Conservation (phyloP, 2,888 invertebrate species). For the Apoda limacodes region DNA sequence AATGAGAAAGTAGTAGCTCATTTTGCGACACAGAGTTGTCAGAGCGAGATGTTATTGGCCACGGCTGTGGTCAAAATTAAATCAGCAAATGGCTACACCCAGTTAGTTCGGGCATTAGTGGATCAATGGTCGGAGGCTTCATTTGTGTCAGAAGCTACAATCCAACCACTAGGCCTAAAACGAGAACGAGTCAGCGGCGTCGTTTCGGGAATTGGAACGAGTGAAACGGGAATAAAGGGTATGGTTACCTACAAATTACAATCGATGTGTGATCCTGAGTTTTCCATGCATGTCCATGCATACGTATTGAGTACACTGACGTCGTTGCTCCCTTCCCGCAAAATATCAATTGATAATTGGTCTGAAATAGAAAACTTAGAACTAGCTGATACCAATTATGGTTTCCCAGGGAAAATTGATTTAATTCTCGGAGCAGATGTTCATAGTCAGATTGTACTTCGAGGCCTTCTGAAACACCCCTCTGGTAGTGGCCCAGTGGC, state of each 20-base stretch:
- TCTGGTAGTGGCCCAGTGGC: slow-evolving; percentile 5
- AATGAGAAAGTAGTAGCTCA: no score
- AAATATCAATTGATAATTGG: slow-evolving; percentile 1
- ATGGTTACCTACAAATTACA: slow-evolving; percentile 13
- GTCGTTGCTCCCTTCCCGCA: slow-evolving; percentile 4
- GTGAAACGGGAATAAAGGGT: slow-evolving; percentile 12
- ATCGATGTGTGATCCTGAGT: slow-evolving; percentile 9
- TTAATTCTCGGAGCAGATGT: slow-evolving; percentile 12
- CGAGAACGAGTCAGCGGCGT: slow-evolving; percentile 6
- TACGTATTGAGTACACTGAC: slow-evolving; percentile 10
- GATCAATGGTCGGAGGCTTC: slow-evolving; percentile 15
- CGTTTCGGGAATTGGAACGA: slow-evolving; percentile 13
- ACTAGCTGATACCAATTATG: slow-evolving; percentile 13
- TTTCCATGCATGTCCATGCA: slow-evolving; percentile 5
- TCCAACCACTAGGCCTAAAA: slow-evolving; percentile 10
- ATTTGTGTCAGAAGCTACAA: slow-evolving; percentile 15
- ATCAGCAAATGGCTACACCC: slow-evolving; percentile 9
- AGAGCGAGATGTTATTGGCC: no score
- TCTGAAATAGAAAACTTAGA: slow-evolving; percentile 2
- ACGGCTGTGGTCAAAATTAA: slow-evolving; percentile 15
- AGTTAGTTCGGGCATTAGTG: slow-evolving; percentile 12
- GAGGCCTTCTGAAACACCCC: slow-evolving; percentile 6
- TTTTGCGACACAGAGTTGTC: no score
- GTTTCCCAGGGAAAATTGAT: slow-evolving; percentile 9
- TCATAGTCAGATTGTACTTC: slow-evolving; percentile 7